Percentiles rank a stretch among this genome's conserved stretches.
Evolutionary conservation across 2,888 invertebrate species (phyloP).

Genomic region (Hemistola chrysoprasaria): DNA sequence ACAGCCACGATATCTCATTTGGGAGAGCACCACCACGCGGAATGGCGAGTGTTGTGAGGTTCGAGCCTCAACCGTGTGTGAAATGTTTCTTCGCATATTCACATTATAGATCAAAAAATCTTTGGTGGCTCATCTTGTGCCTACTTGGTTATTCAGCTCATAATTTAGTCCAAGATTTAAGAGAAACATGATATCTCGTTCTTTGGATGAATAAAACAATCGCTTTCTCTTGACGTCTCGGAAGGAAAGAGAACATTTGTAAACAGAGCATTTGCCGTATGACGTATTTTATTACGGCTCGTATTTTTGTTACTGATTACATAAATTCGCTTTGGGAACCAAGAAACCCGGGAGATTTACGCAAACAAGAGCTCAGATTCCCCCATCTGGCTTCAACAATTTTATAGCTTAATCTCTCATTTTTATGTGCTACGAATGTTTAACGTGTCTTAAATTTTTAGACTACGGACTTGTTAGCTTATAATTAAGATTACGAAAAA

Average conservation of each 20-base stretch:
- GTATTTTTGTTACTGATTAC: slow-evolving; percentile 42
- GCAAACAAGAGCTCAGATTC: slow-evolving; percentile 37
- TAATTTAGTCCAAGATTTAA: not conserved
- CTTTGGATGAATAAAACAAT: slow-evolving; percentile 5
- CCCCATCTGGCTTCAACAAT: slow-evolving; percentile 25
- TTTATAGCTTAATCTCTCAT: slow-evolving; percentile 42
- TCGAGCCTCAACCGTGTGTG: too few relatives aligned
- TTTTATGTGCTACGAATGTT: slow-evolving; percentile 31
- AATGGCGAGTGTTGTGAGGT: too few relatives aligned
- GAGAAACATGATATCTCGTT: not conserved
- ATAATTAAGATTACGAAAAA: not conserved
- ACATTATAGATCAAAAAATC: too few relatives aligned
- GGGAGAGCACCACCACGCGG: too few relatives aligned
- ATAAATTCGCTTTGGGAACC: slow-evolving; percentile 35
- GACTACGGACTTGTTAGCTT: slow-evolving; percentile 1
- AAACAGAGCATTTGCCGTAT: slow-evolving; percentile 22
- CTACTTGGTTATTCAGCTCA: not conserved
- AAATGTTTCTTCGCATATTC: too few relatives aligned
- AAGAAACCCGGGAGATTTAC: slow-evolving; percentile 35
- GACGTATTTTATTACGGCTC: slow-evolving; percentile 37
- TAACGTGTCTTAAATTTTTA: slow-evolving; percentile 1
- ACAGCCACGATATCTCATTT: too few relatives aligned
- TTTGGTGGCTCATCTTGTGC: too few relatives aligned
- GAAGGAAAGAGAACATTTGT: slow-evolving; percentile 10
- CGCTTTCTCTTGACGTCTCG: slow-evolving; percentile 3